Base-by-base conservation (phyloP, 2,888 invertebrate species). In the Rhingia rostrata region DNA sequence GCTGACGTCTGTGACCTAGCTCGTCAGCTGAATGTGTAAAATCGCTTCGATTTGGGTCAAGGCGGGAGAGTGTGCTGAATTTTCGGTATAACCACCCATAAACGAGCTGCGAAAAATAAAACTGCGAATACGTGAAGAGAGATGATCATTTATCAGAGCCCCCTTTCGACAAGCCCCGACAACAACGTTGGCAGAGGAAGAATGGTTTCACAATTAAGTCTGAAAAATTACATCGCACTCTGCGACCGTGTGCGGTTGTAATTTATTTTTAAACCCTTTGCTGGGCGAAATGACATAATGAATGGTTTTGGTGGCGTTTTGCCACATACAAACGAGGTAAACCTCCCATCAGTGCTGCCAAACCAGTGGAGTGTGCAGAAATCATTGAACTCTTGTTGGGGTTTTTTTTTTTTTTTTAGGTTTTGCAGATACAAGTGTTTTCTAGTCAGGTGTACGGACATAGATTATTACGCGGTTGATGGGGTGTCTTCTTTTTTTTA, bases 31-130 rank as follows among this genome's bases (percentile, higher is more conserved):
- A 82, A 72, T 66, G 72, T 66, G 30, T 10, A 60, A 22, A 72
- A 66, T 72, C 60, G 66, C 70, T 54, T 47, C 66, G 72, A 82
- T 77, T 82, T 77, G 70, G 82, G 82, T 82, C 82, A 82, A 82
- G 77, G 82, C 77, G 56, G 63, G 54, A 60, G 12, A 51, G 33
- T 60, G 49, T 80, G 63, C 51, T 60, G 35, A 53, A 49, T 70
- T 63, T 14, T 54, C 33, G 22, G 22, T 22, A 22, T 56, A 9
- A 41, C 35, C 41, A 56, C 51, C 63, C 63, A 63, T 43, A 22
- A 60, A 30, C 7, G 45, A 22, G 22, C 22, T 22, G 22, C 22
- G 22, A 22, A 22, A 22, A 22, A 22, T 22, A 35, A 54, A 70
- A 60, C 53, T 22, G 22, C 22, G 22, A 2, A 41, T 58, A n/a